Base-by-base conservation (phyloP, 2,888 invertebrate genomes). In the Amphipyra berbera region DNA sequence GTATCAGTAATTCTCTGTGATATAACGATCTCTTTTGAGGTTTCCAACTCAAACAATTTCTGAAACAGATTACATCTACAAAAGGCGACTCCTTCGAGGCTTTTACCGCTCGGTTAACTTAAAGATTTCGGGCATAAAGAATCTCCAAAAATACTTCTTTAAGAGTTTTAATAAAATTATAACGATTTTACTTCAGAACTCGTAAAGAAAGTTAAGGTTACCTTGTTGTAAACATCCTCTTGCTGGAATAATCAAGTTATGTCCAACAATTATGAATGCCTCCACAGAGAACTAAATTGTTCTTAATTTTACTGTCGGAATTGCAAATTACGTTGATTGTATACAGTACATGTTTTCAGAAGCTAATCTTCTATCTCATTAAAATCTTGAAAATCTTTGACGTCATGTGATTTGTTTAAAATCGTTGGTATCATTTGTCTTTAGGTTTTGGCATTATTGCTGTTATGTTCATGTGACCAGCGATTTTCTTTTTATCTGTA, bases 301-400 rank as follows among this genome's bases (percentile, higher is more conserved):
- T 30, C 30, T 30, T 30, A 30, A 54, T 48, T 9, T 37, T 45
- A 6, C 41, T 14, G 47, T 57, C 44, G 52, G 35, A 54, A 61
- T 58, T 41, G 37, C 38, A 42, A 40, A 21, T 33, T 27, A 13
- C 35, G 27, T 44, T 40, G 5, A 56, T 30, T 27, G 13, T 57
- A 33, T 40, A 40, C 15, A 57, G 21, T 47, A 8, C 54, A n/a
- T 15, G 67, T 60, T 61, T 46, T 44, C 37, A 42, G 33, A 53
- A 55, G 38, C 21, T 21, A 42, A 78, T 80, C 73, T 80, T 71
- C 69, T 68, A 82, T 77, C 67, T 73, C 48, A 41, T 41, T 21
- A 21, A 48, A 56, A 64, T 64, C 68, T 70, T 61, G 57, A 40
- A 46, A 48, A 48, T 33, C 37, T 49, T 54, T 74, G 72, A 73